phyloP scores from a whole-genome alignment of 1,140 invertebrate species.

The Drosophila santomea region DNA sequence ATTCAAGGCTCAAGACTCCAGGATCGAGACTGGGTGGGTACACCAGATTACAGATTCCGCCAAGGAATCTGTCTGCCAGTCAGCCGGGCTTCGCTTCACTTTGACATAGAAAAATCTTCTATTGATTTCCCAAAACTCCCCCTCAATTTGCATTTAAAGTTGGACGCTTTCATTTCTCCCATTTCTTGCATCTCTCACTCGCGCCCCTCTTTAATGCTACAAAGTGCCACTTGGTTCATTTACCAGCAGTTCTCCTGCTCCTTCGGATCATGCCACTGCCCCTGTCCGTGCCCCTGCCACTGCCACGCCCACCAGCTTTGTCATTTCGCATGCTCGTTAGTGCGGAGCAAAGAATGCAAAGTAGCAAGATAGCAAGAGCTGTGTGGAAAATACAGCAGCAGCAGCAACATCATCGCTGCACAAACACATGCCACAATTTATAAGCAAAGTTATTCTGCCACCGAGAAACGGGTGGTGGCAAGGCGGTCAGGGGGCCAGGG shows the following conservation, averaged over 20 bases:
- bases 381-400: slow-evolving; percentile 45
- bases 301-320: slow-evolving; percentile 64
- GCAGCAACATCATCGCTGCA: slow-evolving; percentile 51
- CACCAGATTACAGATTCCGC: slow-evolving; percentile 11
- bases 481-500: slow-evolving; percentile 10
- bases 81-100: slow-evolving; percentile 45
- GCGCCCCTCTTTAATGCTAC: slow-evolving; percentile 65
- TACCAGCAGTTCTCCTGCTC: slow-evolving; percentile 15
- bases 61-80: slow-evolving; percentile 16
- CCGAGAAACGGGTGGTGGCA: background rate
- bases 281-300: background rate
- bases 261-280: background rate
- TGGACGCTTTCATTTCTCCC: slow-evolving; percentile 15
- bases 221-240: slow-evolving; percentile 69
- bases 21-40: background rate
- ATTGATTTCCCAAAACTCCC: slow-evolving; percentile 61
- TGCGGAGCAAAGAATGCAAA: slow-evolving; percentile 76
- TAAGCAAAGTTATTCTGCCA: slow-evolving; percentile 77
- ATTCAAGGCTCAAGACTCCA: background rate
- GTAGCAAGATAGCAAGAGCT: slow-evolving; percentile 60
- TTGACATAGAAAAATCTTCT: slow-evolving; percentile 78
- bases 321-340: slow-evolving; percentile 82
- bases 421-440: slow-evolving; percentile 81
- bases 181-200: background rate
- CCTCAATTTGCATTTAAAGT: slow-evolving; percentile 77